A percentile compares a stretch with the other conserved stretches of the same genome.
Evolutionary conservation across 2,888 invertebrate genomes (phyloP).

Genomic region (Scrobipalpa atriplicella): DNA sequence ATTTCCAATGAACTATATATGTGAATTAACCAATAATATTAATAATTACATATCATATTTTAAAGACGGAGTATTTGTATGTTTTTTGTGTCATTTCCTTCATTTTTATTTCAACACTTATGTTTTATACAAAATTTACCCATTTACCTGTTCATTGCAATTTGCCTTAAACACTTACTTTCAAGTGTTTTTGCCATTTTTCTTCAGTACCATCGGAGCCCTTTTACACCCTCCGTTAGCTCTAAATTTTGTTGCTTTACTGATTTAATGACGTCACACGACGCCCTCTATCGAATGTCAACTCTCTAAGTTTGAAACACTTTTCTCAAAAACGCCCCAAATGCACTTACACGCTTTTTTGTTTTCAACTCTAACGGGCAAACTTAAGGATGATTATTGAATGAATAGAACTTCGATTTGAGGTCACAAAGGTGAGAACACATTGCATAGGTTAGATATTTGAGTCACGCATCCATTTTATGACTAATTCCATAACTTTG

Average conservation of each 20-base stretch:
- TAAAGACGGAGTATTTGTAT: no score
- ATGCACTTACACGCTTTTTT: not conserved
- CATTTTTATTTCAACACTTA: no score
- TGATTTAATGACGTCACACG: constrained; percentile 82
- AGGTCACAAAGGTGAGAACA: constrained; percentile 35
- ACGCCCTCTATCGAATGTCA: constrained; percentile 81
- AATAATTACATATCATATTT: no score
- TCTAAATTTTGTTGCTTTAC: constrained; percentile 76
- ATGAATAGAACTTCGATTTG: constrained; percentile 30
- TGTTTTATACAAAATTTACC: no score
- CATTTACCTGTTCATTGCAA: no score
- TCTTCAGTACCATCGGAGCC: constrained; percentile 32
- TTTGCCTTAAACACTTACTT: not conserved
- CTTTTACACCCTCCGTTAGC: constrained; percentile 66
- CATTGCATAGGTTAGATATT: constrained; percentile 78
- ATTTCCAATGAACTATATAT: no score
- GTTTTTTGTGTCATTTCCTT: no score
- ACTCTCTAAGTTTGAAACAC: constrained; percentile 65
- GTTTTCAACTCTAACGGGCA: constrained; percentile 34
- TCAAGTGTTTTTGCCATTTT: not conserved
- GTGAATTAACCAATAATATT: no score
- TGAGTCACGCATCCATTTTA: constrained; percentile 82
- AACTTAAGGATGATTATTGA: constrained; percentile 38
- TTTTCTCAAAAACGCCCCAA: constrained; percentile 38
- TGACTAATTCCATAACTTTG: constrained; percentile 83